A percentile compares a stretch with the other conserved stretches of the same genome.
phyloP scores from a whole-genome alignment of 2,797 vertebrate genomes.

The Rhyacichthys aspro region DNA sequence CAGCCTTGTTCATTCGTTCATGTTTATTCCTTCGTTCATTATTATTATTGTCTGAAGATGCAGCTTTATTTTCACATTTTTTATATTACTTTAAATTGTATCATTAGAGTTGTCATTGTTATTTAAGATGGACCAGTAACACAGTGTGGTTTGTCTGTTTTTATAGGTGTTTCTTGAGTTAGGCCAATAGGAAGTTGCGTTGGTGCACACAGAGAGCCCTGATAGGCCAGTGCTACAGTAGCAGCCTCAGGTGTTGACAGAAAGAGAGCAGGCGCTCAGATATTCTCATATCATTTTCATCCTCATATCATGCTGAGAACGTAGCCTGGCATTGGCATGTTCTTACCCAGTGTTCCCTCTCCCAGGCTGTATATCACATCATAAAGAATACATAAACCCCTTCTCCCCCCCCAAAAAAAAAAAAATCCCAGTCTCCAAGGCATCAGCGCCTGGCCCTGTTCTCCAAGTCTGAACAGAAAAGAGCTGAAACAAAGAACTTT shows the following conservation, averaged over 20 bases:
- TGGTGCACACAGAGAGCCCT: constrained; percentile 32
- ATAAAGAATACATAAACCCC: constrained; percentile 81
- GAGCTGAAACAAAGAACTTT: constrained; percentile 76
- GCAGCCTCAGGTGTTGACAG: constrained; percentile 70
- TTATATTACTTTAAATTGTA: no score
- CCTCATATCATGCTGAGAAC: constrained; percentile 72
- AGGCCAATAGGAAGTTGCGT: constrained; percentile 31
- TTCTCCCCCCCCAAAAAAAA: constrained; percentile 43
- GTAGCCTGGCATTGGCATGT: constrained; percentile 76
- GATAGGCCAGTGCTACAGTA: constrained; percentile 42
- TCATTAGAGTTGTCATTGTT: no score
- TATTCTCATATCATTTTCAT: constrained; percentile 73
- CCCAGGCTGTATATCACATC: constrained; percentile 80
- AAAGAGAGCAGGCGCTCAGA: constrained; percentile 62
- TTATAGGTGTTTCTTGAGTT: not conserved
- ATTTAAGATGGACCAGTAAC: no score
- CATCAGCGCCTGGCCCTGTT: constrained; percentile 70
- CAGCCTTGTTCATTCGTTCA: no score
- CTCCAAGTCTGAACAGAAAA: constrained; percentile 73
- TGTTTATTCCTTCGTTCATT: no score
- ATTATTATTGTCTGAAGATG: no score
- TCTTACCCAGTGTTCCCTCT: constrained; percentile 77
- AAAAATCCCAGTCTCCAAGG: constrained; percentile 71
- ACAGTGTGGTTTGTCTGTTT: constrained; percentile 8
- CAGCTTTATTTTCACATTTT: no score